Base-by-base conservation (phyloP, 2,888 invertebrate genomes). In the Hirtodrosophila confusa region DNA sequence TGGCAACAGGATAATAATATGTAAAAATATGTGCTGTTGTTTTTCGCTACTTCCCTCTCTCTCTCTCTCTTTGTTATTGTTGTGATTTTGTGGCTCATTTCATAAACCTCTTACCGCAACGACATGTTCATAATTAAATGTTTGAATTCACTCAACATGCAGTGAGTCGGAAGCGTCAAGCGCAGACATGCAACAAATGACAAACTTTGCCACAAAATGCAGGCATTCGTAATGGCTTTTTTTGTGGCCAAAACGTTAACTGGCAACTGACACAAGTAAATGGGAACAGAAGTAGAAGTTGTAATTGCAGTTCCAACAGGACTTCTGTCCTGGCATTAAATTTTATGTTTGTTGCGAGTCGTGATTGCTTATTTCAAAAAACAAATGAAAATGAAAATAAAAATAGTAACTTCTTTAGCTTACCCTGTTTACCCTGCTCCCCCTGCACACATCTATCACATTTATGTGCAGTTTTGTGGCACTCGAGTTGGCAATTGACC, bases 111-210 rank as follows among this genome's bases (percentile, higher is more conserved):
- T 86, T 84, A 68, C 67, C 78, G 72, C 78, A 78, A 80, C 72
- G 87, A 85, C 87, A 82, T 87, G 85, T 69, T 87, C 78, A 87
- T 82, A 85, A 82, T 82, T 80, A 85, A 82, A 82, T 87, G 85
- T 85, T 80, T 49, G 84, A 86, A 84, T 77, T 71, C 74, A 75
- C 71, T 74, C 74, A 58, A 74, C 74, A 74, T 69, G 73, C 62
- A 49, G 53, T 55, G 40, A 50, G 60, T 62, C 64, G 68, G 60
- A 43, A 49, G 39, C 51, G 72, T 62, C 66, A 55, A 33, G 37
- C 27, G 24, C 57, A 57, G 60, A 27, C 60, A 57, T 48, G 66
- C 58, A 58, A 62, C 71, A 76, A 66, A 70, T 71, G 70, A 69
- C 62, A 75, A 54, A 63, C 51, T 57, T 68, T 60, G 57, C 57